These are phyloP conservation scores for Cryptotis parvus DNA, from an alignment of 2,113 vertebrate species.

Conservation along the genomic window DNA sequence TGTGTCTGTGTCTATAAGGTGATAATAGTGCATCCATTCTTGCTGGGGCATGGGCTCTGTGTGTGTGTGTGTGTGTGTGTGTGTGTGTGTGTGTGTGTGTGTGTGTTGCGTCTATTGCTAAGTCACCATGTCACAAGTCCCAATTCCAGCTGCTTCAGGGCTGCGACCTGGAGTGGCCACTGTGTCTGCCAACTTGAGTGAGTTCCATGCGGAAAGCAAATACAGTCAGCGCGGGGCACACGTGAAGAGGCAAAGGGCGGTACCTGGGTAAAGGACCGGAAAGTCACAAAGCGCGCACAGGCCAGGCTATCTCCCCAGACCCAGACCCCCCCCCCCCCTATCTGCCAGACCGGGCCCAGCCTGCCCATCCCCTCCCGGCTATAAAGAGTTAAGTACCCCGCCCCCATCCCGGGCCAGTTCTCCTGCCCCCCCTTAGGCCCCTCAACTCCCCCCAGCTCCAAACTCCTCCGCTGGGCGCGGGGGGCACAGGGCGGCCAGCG, in stretches of 20 bases:
- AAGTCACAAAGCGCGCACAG: not conserved
- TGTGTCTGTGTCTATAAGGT: not conserved
- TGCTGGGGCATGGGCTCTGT: too few relatives aligned
- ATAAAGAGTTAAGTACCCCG: constrained; percentile 82
- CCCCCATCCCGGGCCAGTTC: not conserved
- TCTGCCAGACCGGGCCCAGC: not conserved
- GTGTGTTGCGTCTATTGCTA: not conserved
- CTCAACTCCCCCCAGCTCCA: not conserved
- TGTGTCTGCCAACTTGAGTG: not conserved
- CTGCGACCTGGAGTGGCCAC: not conserved
- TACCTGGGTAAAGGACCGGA: not conserved
- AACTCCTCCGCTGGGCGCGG: constrained; percentile 77
- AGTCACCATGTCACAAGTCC: not conserved
- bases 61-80: too few relatives aligned
- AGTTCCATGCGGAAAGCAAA: constrained; percentile 20
- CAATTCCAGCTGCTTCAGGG: not conserved
- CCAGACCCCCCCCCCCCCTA: not conserved
- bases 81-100: not conserved
- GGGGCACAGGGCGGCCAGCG: not conserved
- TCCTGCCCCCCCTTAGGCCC: not conserved
- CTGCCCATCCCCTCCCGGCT: constrained; percentile 15
- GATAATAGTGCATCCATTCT: too few relatives aligned
- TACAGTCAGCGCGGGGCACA: not conserved
- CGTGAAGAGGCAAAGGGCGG: not conserved
- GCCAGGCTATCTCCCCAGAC: not conserved